A percentile compares a stretch with the other conserved stretches of the same genome.
Conservation (phyloP, 2,113 vertebrate species). For the Coracopsis vasa region DNA sequence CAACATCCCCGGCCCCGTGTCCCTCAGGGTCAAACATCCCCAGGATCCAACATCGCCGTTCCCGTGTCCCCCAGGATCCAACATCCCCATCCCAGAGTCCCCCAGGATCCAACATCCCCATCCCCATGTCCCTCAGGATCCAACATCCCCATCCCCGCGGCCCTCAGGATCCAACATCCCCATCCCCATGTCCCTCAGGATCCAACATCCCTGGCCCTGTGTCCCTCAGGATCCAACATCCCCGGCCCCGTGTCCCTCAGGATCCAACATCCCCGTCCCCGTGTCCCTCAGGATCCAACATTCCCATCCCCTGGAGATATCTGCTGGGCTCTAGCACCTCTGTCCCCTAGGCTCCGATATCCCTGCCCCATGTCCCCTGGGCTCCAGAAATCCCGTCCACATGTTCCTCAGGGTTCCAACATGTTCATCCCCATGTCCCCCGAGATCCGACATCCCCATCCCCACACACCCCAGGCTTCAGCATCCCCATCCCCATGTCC, state of each 20-base stretch:
- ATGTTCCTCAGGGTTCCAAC: no score
- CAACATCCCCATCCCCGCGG: background rate
- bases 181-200: background rate
- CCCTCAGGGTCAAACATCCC: background rate
- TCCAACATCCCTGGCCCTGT: background rate
- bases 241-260: background rate
- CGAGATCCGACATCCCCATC: background rate
- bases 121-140: background rate
- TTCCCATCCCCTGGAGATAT: background rate
- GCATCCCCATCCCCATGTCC: accelerated
- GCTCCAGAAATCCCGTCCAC: no score
- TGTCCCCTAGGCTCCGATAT: background rate
- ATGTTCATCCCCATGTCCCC: background rate
- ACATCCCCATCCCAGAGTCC: no score
- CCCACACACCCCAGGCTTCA: background rate
- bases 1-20: background rate
- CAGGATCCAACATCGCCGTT: background rate
- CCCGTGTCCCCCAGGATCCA: no score
- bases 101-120: no score
- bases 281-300: background rate
- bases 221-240: background rate
- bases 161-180: background rate
- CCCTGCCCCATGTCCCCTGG: no score
- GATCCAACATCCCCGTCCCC: background rate
- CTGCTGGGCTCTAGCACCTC: accelerated